Percentiles rank a stretch among this genome's conserved stretches.
Evolutionary conservation across 2,113 vertebrate genomes (phyloP).

Genomic region (Charina bottae): DNA sequence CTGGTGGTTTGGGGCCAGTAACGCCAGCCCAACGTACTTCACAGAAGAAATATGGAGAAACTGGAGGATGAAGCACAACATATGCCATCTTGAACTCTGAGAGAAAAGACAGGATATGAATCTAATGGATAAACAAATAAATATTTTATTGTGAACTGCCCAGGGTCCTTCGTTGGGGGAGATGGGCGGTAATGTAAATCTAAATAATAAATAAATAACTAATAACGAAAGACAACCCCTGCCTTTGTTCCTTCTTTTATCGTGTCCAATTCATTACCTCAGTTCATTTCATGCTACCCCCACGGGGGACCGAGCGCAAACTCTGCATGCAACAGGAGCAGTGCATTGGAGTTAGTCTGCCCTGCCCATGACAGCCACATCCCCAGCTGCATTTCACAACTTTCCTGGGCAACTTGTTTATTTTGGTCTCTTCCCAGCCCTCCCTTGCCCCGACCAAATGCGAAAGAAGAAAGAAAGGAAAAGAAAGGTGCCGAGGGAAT

Average conservation of each 20-base stretch:
- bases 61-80: neutral
- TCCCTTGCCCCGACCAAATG: constrained; percentile 39
- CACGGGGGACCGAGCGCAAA: neutral
- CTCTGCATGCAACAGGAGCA: neutral
- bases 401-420: neutral
- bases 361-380: neutral
- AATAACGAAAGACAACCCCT: neutral
- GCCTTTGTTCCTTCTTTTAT: neutral
- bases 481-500: neutral
- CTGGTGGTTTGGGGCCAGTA: neutral
- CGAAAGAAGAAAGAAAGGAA: neutral
- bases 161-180: too few relatives aligned
- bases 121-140: neutral
- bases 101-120: neutral
- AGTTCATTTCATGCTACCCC: neutral
- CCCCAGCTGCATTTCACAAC: neutral
- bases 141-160: too few relatives aligned
- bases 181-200: too few relatives aligned
- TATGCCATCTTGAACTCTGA: neutral
- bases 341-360: neutral
- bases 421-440: constrained; percentile 2
- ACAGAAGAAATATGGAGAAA: neutral
- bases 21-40: neutral
- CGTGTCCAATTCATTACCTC: neutral
- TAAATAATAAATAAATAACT: neutral